These are phyloP conservation scores for Ostrea denselamellosa DNA, from an alignment of 1,140 invertebrate species.

Conservation along the genomic window DNA sequence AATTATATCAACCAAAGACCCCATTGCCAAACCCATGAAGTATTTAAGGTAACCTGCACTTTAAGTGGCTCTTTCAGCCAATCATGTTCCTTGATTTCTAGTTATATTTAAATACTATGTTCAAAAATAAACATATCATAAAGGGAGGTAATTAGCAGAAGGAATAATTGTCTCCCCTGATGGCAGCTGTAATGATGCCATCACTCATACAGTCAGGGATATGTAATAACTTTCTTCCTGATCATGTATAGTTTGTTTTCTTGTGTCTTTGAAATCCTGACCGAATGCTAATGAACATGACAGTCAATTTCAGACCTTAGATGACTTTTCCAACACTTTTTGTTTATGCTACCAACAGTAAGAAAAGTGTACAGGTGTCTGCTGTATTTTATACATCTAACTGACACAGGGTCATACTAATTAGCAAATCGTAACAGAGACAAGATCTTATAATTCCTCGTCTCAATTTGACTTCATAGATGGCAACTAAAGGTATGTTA, in stretches of 20 bases:
- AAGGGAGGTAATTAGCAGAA: neutral
- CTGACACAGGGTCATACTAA: neutral
- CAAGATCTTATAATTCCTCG: neutral
- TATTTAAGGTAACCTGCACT: neutral
- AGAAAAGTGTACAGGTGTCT: neutral
- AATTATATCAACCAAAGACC: neutral
- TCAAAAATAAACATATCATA: neutral
- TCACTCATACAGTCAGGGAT: neutral
- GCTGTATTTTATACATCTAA: neutral
- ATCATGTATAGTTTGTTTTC: neutral
- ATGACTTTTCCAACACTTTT: neutral
- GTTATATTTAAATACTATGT: neutral
- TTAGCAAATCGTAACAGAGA: neutral
- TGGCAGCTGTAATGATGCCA: neutral
- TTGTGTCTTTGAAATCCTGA: slow-evolving; percentile 20
- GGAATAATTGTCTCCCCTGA: slow-evolving; percentile 29
- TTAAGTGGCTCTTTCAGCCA: neutral
- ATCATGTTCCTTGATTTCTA: neutral
- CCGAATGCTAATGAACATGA: neutral
- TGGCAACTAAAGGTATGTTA: neutral
- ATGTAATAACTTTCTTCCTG: neutral
- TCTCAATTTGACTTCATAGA: neutral
- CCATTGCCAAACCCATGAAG: neutral
- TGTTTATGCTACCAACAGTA: neutral
- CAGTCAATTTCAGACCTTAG: neutral